phyloP scores from a whole-genome alignment of 2,797 vertebrate genomes.

The Tokudaia muenninki region DNA sequence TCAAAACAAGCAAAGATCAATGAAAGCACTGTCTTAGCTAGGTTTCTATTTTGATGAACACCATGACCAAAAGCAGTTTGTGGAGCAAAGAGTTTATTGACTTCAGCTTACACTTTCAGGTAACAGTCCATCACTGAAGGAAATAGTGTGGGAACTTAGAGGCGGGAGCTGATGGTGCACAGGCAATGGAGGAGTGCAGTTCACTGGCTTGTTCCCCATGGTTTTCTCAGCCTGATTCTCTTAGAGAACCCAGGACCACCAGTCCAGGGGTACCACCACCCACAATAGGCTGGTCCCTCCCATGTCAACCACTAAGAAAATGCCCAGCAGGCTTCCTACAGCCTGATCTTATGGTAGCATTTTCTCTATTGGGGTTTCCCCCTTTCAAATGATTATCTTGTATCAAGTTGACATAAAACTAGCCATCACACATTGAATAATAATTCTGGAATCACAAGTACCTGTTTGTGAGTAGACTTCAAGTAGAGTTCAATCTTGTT shows the following conservation, averaged over 20 bases:
- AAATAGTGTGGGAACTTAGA: not conserved
- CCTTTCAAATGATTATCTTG: not conserved
- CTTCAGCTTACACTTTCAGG: not conserved
- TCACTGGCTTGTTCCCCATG: not conserved
- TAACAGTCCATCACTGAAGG: not conserved
- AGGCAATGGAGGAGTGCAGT: not conserved
- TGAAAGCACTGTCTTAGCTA: not conserved
- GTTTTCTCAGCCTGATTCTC: not conserved
- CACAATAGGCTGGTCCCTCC: not conserved
- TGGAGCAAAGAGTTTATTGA: not conserved
- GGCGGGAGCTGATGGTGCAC: not conserved
- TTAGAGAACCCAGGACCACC: not conserved
- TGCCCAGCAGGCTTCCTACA: not conserved
- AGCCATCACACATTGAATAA: not conserved
- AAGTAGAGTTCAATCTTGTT: not conserved
- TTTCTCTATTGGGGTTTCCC: not conserved
- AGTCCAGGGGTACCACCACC: not conserved
- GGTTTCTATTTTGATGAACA: not conserved
- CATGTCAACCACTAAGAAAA: not conserved
- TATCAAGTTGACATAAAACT: not conserved
- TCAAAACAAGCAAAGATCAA: not conserved
- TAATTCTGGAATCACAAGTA: not conserved
- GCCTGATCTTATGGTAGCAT: not conserved
- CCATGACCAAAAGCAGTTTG: not conserved
- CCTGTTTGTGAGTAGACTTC: not conserved